These are phyloP conservation scores for Lacerta agilis DNA, from an alignment of 2,797 vertebrate species.

Conservation along the genomic window DNA sequence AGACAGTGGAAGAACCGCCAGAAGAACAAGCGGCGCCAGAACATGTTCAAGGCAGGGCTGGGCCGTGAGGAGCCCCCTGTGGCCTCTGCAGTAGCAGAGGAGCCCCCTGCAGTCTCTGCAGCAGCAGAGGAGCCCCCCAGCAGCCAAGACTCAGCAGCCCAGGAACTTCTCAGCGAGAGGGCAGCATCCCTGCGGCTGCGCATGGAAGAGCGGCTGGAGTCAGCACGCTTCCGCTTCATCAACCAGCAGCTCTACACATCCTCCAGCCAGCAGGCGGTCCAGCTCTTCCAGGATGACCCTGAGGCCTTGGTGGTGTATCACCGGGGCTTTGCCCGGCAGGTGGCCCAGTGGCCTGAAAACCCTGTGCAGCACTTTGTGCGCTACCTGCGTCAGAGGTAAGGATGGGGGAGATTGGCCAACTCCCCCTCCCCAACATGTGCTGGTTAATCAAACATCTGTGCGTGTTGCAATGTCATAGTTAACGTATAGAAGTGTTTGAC, in stretches of 20 bases:
- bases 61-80: neutral
- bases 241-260: conserved; percentile 89
- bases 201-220: conserved; percentile 82
- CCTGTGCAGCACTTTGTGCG: conserved; percentile 86
- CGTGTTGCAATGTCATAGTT: neutral
- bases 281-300: conserved; percentile 87
- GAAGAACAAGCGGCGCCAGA: conserved; percentile 68
- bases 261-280: conserved; percentile 81
- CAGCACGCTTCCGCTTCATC: conserved; percentile 91
- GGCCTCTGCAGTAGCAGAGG: no score
- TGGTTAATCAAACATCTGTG: accelerated
- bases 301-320: conserved; percentile 88
- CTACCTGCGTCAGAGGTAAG: conserved; percentile 85
- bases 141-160: conserved; percentile 45
- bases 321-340: conserved; percentile 87
- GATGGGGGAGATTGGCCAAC: neutral
- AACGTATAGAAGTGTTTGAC: no score
- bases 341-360: conserved; percentile 88
- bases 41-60: conserved; percentile 45
- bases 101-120: neutral
- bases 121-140: neutral
- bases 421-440: accelerated
- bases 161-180: neutral
- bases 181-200: conserved; percentile 69
- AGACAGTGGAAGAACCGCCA: conserved; percentile 71